A percentile compares a stretch with the other conserved stretches of the same genome.
phyloP scores from a whole-genome alignment of 2,113 vertebrate genomes.

The Chionis minor region DNA sequence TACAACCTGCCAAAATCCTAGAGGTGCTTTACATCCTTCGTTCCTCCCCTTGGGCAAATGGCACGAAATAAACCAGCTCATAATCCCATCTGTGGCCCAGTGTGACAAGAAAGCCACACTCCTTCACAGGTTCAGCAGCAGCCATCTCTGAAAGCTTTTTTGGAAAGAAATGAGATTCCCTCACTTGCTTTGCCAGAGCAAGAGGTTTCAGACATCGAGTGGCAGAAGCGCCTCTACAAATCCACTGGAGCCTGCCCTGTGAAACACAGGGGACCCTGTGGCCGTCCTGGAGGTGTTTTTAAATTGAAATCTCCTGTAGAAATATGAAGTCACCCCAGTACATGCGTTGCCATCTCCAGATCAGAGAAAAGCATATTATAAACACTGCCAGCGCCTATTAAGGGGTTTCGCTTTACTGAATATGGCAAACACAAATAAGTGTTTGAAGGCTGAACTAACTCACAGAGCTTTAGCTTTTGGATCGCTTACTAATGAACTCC shows the following conservation, averaged over 20 bases:
- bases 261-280: not conserved
- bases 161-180: not conserved
- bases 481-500: constrained; percentile 61
- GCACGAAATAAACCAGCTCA: not conserved
- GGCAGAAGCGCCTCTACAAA: not conserved
- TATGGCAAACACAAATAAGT: constrained; percentile 42
- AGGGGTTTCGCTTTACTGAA: constrained; percentile 41
- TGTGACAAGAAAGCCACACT: not conserved
- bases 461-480: constrained; percentile 42
- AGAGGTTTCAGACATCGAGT: not conserved
- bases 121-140: not conserved
- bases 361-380: not conserved
- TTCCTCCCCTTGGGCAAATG: not conserved
- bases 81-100: not conserved
- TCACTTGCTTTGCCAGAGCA: not conserved
- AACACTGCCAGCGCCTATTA: not conserved
- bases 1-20: not conserved
- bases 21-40: not conserved
- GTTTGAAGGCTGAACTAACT: constrained; percentile 18
- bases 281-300: not conserved
- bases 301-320: not conserved
- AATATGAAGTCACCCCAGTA: not conserved
- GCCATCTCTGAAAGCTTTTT: not conserved
- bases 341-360: not conserved
- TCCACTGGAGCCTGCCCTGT: not conserved